Evolutionary conservation across 2,113 vertebrate species (phyloP).

Genomic region (Odobenus rosmarus): DNA sequence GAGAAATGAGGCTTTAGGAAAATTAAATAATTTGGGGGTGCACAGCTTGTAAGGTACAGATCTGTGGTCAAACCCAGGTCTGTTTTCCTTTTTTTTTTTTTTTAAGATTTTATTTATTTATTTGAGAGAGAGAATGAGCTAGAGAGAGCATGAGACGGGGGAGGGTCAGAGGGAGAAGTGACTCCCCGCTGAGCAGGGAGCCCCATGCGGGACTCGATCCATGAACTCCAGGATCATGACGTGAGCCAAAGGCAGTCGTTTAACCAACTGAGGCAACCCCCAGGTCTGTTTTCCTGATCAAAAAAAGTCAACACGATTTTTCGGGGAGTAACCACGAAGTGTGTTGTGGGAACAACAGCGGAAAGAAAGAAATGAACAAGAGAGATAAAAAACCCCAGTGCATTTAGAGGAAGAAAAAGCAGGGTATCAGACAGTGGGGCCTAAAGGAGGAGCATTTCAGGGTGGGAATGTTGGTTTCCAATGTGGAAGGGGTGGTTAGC

Average conservation of each 20-base stretch:
- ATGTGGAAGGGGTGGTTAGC: background rate
- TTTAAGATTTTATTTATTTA: too few species aligned
- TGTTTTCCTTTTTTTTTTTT: background rate
- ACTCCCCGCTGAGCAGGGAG: too few species aligned
- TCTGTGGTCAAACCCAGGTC: background rate
- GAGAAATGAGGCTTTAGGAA: background rate
- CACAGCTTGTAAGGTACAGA: background rate
- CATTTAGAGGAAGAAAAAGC: background rate
- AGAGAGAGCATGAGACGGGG: too few species aligned
- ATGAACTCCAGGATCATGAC: too few species aligned
- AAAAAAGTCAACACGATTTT: background rate
- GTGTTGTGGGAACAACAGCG: background rate
- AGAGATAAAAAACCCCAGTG: background rate
- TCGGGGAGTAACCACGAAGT: background rate
- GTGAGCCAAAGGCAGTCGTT: too few species aligned
- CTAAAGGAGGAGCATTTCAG: background rate
- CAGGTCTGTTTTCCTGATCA: background rate
- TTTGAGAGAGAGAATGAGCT: too few species aligned
- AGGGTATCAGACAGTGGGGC: background rate
- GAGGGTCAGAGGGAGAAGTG: too few species aligned
- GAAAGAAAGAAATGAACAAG: background rate
- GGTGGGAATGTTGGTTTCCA: background rate
- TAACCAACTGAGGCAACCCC: too few species aligned
- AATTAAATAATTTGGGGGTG: background rate
- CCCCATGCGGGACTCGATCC: too few species aligned